Percentiles rank a stretch among this genome's conserved stretches.
phyloP scores from a whole-genome alignment of 2,888 invertebrate species.

The Phaonia tiefii region DNA sequence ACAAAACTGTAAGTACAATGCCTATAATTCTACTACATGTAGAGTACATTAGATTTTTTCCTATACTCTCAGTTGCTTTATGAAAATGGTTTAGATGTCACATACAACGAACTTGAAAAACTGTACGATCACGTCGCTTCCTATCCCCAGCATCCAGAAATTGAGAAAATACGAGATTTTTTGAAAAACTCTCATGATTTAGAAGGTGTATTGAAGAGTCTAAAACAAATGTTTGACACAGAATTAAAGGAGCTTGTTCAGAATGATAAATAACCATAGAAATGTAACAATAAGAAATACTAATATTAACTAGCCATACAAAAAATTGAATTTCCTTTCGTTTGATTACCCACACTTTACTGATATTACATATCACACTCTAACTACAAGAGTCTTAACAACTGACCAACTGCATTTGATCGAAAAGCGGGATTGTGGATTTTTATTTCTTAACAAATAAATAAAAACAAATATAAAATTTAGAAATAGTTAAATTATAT shows the following conservation, averaged over 20 bases:
- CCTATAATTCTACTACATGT: neutral
- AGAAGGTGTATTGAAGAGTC: conserved; percentile 38
- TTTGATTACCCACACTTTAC: too few species aligned
- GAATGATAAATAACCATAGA: too few species aligned
- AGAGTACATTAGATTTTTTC: neutral
- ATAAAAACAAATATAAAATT: too few species aligned
- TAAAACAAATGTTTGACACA: conserved; percentile 49
- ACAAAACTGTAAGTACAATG: conserved; percentile 45
- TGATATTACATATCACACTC: too few species aligned
- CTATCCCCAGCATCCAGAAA: conserved; percentile 47
- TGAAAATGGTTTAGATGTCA: conserved; percentile 45
- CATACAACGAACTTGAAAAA: conserved; percentile 27
- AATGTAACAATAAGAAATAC: too few species aligned
- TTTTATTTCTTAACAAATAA: too few species aligned
- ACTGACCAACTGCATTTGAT: too few species aligned
- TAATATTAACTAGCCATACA: too few species aligned
- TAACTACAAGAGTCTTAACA: too few species aligned
- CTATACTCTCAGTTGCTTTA: conserved; percentile 44
- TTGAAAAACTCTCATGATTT: conserved; percentile 53
- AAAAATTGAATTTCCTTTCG: too few species aligned
- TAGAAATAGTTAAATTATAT: too few species aligned
- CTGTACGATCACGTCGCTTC: conserved; percentile 40
- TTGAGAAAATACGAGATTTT: conserved; percentile 43
- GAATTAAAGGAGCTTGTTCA: conserved; percentile 21
- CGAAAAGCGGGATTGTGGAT: too few species aligned